Evolutionary conservation across 2,888 invertebrate species (phyloP), one percentile per base, ranked within the genome.

Genomic region (Xestia rhomboidea): DNA sequence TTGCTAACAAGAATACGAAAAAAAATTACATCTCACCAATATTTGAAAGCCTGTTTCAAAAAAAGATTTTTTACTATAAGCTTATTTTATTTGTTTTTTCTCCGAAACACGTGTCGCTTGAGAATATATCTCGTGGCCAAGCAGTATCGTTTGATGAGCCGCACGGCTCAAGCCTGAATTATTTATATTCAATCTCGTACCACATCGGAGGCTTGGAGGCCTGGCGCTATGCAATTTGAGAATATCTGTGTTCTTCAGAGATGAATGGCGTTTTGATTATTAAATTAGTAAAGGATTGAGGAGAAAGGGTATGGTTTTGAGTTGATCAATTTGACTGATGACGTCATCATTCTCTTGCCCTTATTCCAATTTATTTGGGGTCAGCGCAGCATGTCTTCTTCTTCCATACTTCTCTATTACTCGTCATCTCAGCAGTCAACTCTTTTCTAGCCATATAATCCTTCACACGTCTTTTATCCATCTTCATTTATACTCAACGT

Each of bases 101-200:
- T 24, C 8, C 41, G n/a, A 3, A 64, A 64, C 8, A 18, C n/a
- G 15, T 8, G n/a, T 64, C 21, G 30, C 18, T 60, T 30, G 8
- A 60, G 18, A 30, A 30, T 30, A 1, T 21, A 60, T 10, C 4
- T 41, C n/a, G 18, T 64, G 64, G 64, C 64, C 64, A 8, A 64
- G n/a, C n/a, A 8, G 41, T 41, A 41, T 18, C 63, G 60, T 82
- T 82, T 88, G 81, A 85, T 81, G 78, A 69, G 79, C 81, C 49
- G 38, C 64, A 71, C 75, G 66, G 68, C 49, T 79, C 51, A 74
- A 41, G 21, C 44, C 71, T 89, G 91, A 91, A 91, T 91, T 89
- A 91, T 91, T 90, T 90, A 91, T 90, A 87, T 89, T 89, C 90
- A 92, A 91, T 92, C 88, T 89, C 76, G 82, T 74, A 85, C 76